Base-by-base conservation (phyloP, 2,797 vertebrate species). In the Pyrrhura leucotis region DNA sequence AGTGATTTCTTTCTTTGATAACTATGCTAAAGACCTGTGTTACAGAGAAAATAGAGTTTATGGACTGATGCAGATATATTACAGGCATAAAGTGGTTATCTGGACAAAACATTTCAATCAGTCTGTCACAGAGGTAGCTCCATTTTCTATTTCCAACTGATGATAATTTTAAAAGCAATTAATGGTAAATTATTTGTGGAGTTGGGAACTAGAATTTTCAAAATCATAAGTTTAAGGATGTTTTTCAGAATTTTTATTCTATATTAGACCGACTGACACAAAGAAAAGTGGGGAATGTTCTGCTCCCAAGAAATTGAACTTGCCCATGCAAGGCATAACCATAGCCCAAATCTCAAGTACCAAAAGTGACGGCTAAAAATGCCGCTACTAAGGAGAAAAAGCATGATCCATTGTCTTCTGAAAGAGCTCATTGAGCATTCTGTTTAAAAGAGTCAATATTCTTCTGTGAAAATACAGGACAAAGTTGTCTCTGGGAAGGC, bases 61-160 rank as follows among this genome's bases (percentile, higher is more conserved):
- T 59, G 37, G 86, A 79, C 45, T 59, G 69, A 95, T 74, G 35
- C 17, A 95, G 29, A 84, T 54, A 65, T 48, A 82, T 78, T 90
- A 87, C 23, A 76, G 59, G 23, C 58, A 89, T 82, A 68, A 92
- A 82, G 51, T 15, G 12, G 22, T 67, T 90, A 91, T 85, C 95
- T 88, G 25, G 73, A 89, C 66, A 95, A 94, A 94, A 95, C 25
- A 89, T 81, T 95, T 94, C 62, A 40, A 84, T 90, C 63, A 67
- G 61, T 54, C 62, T 71, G 33, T 61, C 45, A 67, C 47, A 82
- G 62, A 92, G 89, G 58, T 56, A 61, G 44, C 54, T 89, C n/a
- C 37, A 88, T 88, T 91, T 95, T 58, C n/a, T 61, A 72, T 81
- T 83, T 78, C 10, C 16, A 82, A 73, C 12, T 14, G 12, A 90